A percentile compares a stretch with the other conserved stretches of the same genome.
phyloP scores from a whole-genome alignment of 2,797 vertebrate species.

The Phrynocephalus vlangalii region DNA sequence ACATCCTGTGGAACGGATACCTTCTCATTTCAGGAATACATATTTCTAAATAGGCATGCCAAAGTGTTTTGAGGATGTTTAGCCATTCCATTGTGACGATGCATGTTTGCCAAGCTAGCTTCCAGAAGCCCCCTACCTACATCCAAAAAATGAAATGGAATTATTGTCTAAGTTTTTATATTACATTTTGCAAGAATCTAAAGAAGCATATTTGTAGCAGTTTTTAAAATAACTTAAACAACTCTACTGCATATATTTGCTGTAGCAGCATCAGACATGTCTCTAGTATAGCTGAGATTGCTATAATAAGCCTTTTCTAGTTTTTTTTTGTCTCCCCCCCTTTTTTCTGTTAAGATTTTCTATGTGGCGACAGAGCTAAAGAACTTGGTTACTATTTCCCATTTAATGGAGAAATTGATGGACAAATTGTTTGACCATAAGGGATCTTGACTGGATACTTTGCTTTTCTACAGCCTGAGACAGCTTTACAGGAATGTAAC shows the following conservation, averaged over 20 bases:
- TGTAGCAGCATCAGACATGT: constrained; percentile 5
- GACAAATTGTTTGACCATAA: not conserved
- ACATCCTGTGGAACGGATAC: not conserved
- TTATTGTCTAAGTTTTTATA: not conserved
- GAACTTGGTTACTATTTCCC: constrained; percentile 2
- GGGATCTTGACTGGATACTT: constrained; percentile 6
- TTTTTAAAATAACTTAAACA: not conserved
- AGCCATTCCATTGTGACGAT: not conserved
- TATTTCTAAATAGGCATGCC: constrained; percentile 13
- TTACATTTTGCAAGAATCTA: constrained; percentile 20
- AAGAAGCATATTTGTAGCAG: not conserved
- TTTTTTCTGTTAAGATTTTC: not conserved
- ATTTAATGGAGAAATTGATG: not conserved
- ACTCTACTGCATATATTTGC: too few species aligned
- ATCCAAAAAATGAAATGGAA: constrained; percentile 8
- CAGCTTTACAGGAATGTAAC: not conserved
- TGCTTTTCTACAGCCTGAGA: constrained; percentile 19
- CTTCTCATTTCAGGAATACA: constrained; percentile 1
- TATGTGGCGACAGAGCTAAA: not conserved
- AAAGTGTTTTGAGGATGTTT: constrained; percentile 30
- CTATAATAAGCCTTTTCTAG: constrained; percentile 13
- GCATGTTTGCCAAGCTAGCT: constrained; percentile 27
- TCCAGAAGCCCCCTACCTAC: not conserved
- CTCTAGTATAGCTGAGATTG: constrained; percentile 12
- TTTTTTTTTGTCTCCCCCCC: not conserved